Base-by-base conservation (phyloP, 2,888 invertebrate genomes). In the Halictus ligatus region DNA sequence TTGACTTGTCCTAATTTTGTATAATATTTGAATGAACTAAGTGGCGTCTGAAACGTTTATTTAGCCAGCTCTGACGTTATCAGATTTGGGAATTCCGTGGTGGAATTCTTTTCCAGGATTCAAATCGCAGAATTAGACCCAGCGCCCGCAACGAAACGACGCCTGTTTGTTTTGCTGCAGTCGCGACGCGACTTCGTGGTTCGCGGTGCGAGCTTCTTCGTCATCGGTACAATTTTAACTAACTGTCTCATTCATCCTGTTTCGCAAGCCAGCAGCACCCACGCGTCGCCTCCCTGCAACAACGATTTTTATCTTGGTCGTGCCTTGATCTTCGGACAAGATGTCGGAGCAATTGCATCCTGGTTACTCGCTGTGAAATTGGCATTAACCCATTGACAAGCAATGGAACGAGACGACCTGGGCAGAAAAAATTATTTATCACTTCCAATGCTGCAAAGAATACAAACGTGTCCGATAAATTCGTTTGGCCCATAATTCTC, bases 201-300 rank as follows among this genome's bases (percentile, higher is more conserved):
- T 48, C 64, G 72, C 79, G 73, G 77, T 64, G 73, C 79, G 78
- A 75, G 64, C 76, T 75, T 48, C 54, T 91, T 90, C 89, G 91
- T 91, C 91, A 91, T 79, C 18, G 74, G 86, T 87, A 85, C 84
- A 88, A 88, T 91, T 91, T 90, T 91, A 91, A 89, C 88, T 79
- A 72, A 71, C 81, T 58, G 85, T 87, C 88, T 87, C 89, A 88
- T 88, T 89, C 89, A 83, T 72, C 71, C 71, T n/a, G n/a, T 88
- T 84, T 86, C 89, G 81, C 48, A 85, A 87, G 48, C 13, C 50
- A 8, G 15, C 29, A 7, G 40, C 78, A 40, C 81, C 85, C 73
- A 86, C 86, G 74, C 78, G 43, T 3, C n/a, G 12, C 71, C 40
- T 29, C 75, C 46, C 67, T 80, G n/a, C 25, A 21, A 43, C 69